Percentiles rank a stretch among this genome's conserved stretches.
Evolutionary conservation across 2,888 invertebrate species (phyloP).

Genomic region (Ophion obscuratus): DNA sequence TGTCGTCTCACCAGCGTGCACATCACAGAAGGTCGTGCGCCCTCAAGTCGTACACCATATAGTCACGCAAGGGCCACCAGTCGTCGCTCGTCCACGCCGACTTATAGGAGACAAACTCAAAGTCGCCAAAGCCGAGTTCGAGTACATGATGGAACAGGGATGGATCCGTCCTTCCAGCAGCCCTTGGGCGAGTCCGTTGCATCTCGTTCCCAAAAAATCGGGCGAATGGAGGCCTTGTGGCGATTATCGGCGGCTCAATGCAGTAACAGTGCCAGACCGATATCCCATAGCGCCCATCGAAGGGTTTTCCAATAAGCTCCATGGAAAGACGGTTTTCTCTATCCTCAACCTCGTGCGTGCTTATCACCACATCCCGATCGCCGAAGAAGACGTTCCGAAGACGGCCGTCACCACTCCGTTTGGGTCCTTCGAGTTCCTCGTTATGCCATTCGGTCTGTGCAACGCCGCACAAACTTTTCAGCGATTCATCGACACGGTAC

Average conservation of each 20-base stretch:
- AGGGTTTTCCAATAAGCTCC: slow-evolving; percentile 67
- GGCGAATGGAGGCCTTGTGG: slow-evolving; percentile 4
- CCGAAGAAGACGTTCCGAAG: slow-evolving; percentile 39
- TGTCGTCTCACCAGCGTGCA: no score
- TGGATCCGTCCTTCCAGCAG: slow-evolving; percentile 69
- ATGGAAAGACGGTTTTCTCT: slow-evolving; percentile 37
- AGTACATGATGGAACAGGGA: slow-evolving; percentile 65
- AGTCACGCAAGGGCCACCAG: no score
- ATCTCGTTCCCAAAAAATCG: slow-evolving; percentile 17
- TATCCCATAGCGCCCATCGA: slow-evolving; percentile 73
- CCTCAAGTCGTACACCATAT: no score
- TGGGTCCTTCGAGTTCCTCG: slow-evolving; percentile 49
- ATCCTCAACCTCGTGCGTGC: slow-evolving; percentile 53
- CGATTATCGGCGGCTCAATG: slow-evolving; percentile 57
- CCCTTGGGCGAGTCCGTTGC: slow-evolving; percentile 70
- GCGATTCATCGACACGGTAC: slow-evolving; percentile 70
- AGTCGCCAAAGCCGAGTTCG: no score
- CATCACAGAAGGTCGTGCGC: no score
- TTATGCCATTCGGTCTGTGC: slow-evolving; percentile 67
- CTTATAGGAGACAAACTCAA: no score
- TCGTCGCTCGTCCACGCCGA: no score
- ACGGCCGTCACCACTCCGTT: slow-evolving; percentile 57
- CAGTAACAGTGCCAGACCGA: slow-evolving; percentile 66
- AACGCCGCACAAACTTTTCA: slow-evolving; percentile 73
- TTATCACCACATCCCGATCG: slow-evolving; percentile 54